Conservation (phyloP, 2,797 vertebrate genomes). For the Enteromius mattozi region DNA sequence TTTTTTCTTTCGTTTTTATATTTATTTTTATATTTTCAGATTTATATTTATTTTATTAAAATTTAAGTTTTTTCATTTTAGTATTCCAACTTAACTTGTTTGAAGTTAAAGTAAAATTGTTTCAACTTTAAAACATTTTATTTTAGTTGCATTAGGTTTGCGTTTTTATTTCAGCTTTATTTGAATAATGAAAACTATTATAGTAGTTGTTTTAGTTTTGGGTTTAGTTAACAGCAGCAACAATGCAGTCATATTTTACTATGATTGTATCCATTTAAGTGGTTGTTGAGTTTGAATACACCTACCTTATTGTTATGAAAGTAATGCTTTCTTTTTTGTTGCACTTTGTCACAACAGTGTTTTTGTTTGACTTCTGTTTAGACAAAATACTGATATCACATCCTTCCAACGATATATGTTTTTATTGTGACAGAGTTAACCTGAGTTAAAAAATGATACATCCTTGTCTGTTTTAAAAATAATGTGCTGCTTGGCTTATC, state of each 20-base stretch:
- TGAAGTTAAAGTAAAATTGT: neutral
- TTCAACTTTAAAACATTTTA: neutral
- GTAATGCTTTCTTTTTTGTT: neutral
- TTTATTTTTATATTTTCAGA: neutral
- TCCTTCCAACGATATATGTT: neutral
- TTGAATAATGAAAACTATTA: neutral
- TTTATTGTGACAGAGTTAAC: neutral
- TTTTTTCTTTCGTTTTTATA: neutral
- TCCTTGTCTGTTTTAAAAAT: neutral
- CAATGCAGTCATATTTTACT: neutral
- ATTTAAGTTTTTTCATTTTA: neutral
- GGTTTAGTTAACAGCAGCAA: neutral
- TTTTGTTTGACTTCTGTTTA: neutral
- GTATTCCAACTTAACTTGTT: no score
- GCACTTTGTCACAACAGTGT: neutral
- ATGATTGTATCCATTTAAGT: neutral
- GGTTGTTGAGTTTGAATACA: neutral
- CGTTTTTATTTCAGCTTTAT: neutral
- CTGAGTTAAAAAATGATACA: neutral
- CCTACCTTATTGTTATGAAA: neutral
- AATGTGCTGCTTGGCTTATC: neutral
- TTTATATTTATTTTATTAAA: neutral
- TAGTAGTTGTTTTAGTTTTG: neutral
- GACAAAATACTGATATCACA: neutral
- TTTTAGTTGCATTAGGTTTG: neutral